Conservation (phyloP, 2,888 invertebrate genomes). For the Acanthosoma haemorrhoidale region DNA sequence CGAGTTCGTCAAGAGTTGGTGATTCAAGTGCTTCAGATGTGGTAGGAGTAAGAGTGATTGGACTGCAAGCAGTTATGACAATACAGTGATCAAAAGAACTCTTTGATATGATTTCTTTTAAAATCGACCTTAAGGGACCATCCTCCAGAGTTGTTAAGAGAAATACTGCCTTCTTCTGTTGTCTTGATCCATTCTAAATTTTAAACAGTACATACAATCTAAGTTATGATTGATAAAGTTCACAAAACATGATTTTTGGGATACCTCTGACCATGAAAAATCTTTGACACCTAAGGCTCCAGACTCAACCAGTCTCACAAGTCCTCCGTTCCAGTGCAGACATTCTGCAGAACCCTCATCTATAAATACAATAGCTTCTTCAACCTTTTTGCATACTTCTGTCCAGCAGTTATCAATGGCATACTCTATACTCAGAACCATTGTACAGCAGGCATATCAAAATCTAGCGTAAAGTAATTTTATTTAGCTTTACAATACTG, state of each 20-base stretch:
- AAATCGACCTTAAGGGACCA: slow-evolving; percentile 52
- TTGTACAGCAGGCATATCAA: background rate
- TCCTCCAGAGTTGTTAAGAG: slow-evolving; percentile 57
- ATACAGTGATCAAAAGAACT: slow-evolving; percentile 59
- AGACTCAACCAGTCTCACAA: slow-evolving; percentile 53
- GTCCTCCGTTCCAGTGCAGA: slow-evolving; percentile 64
- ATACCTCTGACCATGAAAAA: slow-evolving; percentile 59
- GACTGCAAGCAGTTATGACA: slow-evolving; percentile 55
- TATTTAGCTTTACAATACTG: too few species aligned
- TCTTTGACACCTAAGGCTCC: slow-evolving; percentile 61
- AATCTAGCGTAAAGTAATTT: background rate
- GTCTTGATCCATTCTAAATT: slow-evolving; percentile 43
- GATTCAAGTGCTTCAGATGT: slow-evolving; percentile 45
- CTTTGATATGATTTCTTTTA: slow-evolving; percentile 56
- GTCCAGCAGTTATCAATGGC: slow-evolving; percentile 54
- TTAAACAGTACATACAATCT: background rate
- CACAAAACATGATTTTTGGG: background rate
- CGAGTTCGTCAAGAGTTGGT: slow-evolving; percentile 45
- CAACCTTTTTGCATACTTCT: slow-evolving; percentile 56
- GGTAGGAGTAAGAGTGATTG: slow-evolving; percentile 53
- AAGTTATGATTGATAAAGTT: background rate
- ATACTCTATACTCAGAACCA: slow-evolving; percentile 36
- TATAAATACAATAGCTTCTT: slow-evolving; percentile 59
- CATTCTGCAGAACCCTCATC: slow-evolving; percentile 61
- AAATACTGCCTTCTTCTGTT: slow-evolving; percentile 50